Evolutionary conservation across 2,797 vertebrate genomes (phyloP), one percentile per base, ranked within the genome.

Genomic region (Setipinna tenuifilis): DNA sequence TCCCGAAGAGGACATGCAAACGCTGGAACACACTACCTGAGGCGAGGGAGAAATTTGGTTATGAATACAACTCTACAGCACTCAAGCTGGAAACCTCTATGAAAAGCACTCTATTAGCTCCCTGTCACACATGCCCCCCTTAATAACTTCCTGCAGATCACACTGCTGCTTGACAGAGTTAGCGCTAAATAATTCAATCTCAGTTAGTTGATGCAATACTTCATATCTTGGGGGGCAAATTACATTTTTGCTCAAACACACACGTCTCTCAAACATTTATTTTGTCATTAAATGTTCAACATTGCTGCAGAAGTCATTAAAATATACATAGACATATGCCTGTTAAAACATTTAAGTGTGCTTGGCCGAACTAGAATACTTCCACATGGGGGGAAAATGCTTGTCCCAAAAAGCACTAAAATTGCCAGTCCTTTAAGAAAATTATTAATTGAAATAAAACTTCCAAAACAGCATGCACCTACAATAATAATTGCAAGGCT

Each of bases 1-100:
- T 88, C 83, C 71, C 6, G 17, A 7, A 85, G 87, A 87, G 88
- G 87, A 81, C 82, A 90, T 86, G 88, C 86, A 90, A 91, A 91
- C 71, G 19, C 87, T 85, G 81, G 85, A 88, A 84, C 87, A 57
- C 83, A 84, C 86, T 81, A 88, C 82, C 87, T 88, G 85, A 86
- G 84, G 83, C 83, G 87, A 84, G 87, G 81, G 21, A 50, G 82
- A 31, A 68, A 89, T 88, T 91, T 89, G 86, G 89, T 89, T 87
- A 89, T 86, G 82, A 89, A 88, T 86, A 86, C 86, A 82, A 57
- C 50, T 86, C 83, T 61, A 84, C 86, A 84, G 83, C 84, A 87
- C 87, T 89, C 82, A 82, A 82, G 85, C 78, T 81, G 85, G 87
- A 80, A 82, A 83, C 82, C 84, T 88, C 86, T 85, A 89, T 88